phyloP scores from a whole-genome alignment of 2,113 vertebrate genomes.

The Hemichromis elongatus region DNA sequence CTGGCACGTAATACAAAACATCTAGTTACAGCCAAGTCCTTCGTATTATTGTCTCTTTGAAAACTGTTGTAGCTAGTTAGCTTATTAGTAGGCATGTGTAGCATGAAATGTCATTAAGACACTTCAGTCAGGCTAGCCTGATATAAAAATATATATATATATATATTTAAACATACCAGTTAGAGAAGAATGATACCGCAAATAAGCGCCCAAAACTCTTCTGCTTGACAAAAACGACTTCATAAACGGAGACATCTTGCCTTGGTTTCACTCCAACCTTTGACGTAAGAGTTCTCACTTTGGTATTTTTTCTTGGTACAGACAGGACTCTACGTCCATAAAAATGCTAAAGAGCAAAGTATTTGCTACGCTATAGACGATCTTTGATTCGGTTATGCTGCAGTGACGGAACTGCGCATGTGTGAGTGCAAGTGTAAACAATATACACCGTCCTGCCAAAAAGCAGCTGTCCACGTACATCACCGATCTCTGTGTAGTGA shows the following conservation, averaged over 20 bases:
- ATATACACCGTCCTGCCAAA: neutral
- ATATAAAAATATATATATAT: accelerated
- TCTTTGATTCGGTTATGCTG: neutral
- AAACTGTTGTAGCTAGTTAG: neutral
- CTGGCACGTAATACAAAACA: neutral
- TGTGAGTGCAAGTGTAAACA: neutral
- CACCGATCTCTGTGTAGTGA: too few species aligned
- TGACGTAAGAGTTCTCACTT: slow-evolving; percentile 9
- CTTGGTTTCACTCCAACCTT: too few species aligned
- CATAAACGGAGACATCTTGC: slow-evolving; percentile 21
- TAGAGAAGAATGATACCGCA: slow-evolving; percentile 34
- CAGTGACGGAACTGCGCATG: neutral
- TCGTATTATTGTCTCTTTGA: neutral
- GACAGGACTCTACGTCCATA: accelerated
- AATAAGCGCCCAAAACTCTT: neutral
- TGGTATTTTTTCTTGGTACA: neutral
- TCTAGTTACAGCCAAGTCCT: accelerated
- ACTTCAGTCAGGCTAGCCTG: too few species aligned
- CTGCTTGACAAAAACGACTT: neutral
- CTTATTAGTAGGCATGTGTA: neutral
- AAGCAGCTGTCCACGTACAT: neutral
- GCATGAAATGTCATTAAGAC: neutral
- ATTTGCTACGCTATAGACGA: neutral
- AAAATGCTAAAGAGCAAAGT: neutral
- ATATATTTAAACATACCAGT: slow-evolving; percentile 20